These are phyloP conservation scores for Syngnathus rostellatus DNA, from an alignment of 2,797 vertebrate genomes.

Conservation along the genomic window DNA sequence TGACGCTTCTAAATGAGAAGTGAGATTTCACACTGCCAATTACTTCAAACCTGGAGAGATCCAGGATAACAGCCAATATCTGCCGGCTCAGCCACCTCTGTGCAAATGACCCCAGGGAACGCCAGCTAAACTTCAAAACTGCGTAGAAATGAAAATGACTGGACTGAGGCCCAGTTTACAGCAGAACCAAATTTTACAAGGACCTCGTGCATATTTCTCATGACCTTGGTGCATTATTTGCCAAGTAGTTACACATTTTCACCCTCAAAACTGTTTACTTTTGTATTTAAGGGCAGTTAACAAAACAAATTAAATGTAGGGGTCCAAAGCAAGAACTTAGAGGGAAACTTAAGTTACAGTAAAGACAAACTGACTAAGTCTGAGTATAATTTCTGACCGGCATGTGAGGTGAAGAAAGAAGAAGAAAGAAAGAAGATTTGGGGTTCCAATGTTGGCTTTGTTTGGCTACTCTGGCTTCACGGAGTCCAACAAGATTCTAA, in stretches of 20 bases:
- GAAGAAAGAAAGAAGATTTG: too few relatives aligned
- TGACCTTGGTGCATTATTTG: neutral
- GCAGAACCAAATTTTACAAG: neutral
- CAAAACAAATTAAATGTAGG: too few relatives aligned
- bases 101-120: conserved; percentile 21
- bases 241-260: neutral
- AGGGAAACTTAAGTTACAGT: too few relatives aligned
- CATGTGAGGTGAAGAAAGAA: too few relatives aligned
- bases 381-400: too few relatives aligned
- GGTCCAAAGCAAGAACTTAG: too few relatives aligned
- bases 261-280: neutral
- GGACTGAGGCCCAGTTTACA: conserved; percentile 1
- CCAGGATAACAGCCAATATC: conserved; percentile 29
- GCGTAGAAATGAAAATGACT: conserved; percentile 7
- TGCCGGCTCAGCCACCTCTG: conserved; percentile 24
- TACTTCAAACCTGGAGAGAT: conserved; percentile 41
- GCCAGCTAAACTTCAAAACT: conserved; percentile 21
- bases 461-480: too few relatives aligned
- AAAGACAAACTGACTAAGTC: too few relatives aligned
- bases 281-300: neutral
- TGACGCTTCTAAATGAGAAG: conserved; percentile 29
- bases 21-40: conserved; percentile 47
- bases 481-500: too few relatives aligned
- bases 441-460: too few relatives aligned
- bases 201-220: neutral